Base-by-base conservation (phyloP, 2,113 vertebrate genomes). In the Elanoides forficatus region DNA sequence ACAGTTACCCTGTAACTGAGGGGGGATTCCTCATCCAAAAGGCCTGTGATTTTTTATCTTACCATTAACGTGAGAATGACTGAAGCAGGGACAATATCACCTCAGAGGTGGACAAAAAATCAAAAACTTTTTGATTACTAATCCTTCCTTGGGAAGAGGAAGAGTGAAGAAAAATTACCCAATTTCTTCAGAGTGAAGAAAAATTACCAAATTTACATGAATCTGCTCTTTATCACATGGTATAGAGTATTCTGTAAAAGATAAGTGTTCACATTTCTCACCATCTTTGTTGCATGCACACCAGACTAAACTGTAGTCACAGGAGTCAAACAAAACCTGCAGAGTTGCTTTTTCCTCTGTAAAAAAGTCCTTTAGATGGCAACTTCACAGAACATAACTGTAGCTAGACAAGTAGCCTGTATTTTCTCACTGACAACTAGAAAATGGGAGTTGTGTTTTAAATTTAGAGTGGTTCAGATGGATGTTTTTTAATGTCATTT, bases 61-160 rank as follows among this genome's bases (percentile, higher is more conserved):
- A 55, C 40, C 78, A 17, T 70, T 55, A 68, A 68, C 0, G 3
- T 2, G 2, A 38, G n/a, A 71, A 82, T 36, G 42, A 76, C 42
- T 16, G 26, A 80, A 60, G 22, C 11, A 90, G 18, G 19, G 29
- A 70, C 11, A 58, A 17, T 45, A 65, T 13, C 18, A 88, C 15
- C 21, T 63, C 29, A 73, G 62, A 93, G 71, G 6, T 6, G 7
- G 42, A 42, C 5, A 48, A 83, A 80, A 81, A 62, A 26, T 2
- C 0, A 0, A 65, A 73, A 83, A 2, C 0, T 17, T n/a, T 94
- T 50, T 67, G 4, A 63, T 62, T 60, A 47, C 8, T 47, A 65
- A 42, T 36, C 18, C 34, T 56, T 83, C 5, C 5, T 58, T 78
- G 29, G 32, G 90, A 83, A 56, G 18, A 81, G 18, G 9, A 55